Evolutionary conservation across 1,140 invertebrate genomes (phyloP).

Genomic region (Sitobion miscanthi): DNA sequence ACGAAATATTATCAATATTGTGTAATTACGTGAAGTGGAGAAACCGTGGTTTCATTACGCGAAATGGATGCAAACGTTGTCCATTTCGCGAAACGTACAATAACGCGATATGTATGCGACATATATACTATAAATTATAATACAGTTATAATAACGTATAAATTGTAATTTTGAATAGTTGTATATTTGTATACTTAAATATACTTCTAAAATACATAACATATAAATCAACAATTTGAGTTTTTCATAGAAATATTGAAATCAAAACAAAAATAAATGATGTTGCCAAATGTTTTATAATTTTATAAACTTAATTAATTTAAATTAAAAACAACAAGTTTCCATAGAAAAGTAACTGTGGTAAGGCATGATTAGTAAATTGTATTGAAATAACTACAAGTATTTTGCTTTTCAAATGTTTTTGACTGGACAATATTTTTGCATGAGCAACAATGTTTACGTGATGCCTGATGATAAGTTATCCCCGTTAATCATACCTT

Average conservation of each 20-base stretch:
- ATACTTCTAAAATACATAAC: neutral
- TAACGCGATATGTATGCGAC: no score
- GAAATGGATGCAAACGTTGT: no score
- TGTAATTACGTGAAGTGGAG: no score
- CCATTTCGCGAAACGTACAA: no score
- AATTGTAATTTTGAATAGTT: no score
- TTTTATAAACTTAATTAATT: neutral
- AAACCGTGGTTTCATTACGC: no score
- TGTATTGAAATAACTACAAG: neutral
- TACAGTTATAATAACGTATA: neutral
- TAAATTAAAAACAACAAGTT: neutral
- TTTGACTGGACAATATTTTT: neutral
- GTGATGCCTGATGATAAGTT: neutral
- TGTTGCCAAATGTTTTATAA: neutral
- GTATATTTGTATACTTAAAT: no score
- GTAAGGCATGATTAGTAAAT: neutral
- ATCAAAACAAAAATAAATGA: neutral
- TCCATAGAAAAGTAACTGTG: neutral
- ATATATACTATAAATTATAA: neutral
- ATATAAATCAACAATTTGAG: neutral
- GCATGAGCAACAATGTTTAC: neutral
- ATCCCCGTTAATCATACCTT: neutral
- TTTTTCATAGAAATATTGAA: neutral
- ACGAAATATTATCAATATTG: no score
- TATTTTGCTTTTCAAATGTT: neutral